phyloP scores from a whole-genome alignment of 2,797 vertebrate species.

The Hoplostethus atlanticus region DNA sequence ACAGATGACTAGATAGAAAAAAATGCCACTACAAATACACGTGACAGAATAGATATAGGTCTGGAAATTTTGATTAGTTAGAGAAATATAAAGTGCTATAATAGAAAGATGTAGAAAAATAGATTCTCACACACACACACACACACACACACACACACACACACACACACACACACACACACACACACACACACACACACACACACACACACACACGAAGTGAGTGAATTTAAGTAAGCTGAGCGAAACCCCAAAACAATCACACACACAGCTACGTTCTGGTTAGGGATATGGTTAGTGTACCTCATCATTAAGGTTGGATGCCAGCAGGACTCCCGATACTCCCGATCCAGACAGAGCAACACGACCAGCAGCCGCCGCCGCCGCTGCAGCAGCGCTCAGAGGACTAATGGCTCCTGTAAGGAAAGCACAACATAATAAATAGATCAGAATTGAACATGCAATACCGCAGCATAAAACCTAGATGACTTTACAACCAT shows the following conservation, averaged over 20 bases:
- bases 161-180: constrained; percentile 5
- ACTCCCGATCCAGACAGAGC: constrained; percentile 96
- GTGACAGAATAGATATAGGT: neutral
- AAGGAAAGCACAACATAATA: constrained; percentile 68
- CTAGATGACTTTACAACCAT: neutral
- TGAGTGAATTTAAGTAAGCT: constrained; percentile 1
- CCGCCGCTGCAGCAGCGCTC: constrained; percentile 94
- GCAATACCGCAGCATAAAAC: neutral
- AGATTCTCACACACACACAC: neutral
- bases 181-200: constrained; percentile 3
- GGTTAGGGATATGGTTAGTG: constrained; percentile 1
- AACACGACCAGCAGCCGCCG: constrained; percentile 95
- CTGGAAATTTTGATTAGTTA: neutral
- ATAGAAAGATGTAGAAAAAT: constrained; percentile 1
- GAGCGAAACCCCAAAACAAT: neutral
- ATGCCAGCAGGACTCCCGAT: constrained; percentile 93
- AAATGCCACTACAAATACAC: constrained; percentile 3
- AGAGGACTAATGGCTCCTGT: constrained; percentile 96
- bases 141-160: constrained; percentile 25
- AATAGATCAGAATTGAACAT: neutral
- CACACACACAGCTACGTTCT: neutral
- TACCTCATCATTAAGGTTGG: constrained; percentile 99
- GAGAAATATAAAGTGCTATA: neutral
- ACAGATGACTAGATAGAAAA: constrained; percentile 9
- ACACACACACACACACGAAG: neutral